Evolutionary conservation across 1,140 invertebrate genomes (phyloP).

Genomic region (Drosophila gunungcola): DNA sequence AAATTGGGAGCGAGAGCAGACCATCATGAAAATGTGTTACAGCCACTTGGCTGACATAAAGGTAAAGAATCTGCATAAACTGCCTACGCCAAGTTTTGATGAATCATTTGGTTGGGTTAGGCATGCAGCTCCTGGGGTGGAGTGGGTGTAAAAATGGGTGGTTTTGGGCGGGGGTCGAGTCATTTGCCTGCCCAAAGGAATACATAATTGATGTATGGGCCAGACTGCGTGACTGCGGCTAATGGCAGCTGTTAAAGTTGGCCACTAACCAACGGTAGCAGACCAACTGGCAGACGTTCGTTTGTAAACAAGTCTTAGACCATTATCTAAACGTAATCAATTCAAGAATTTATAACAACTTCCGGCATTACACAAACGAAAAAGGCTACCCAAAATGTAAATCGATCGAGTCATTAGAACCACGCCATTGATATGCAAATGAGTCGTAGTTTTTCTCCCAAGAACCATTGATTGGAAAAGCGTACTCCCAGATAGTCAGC

Average conservation of each 20-base stretch:
- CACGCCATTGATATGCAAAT: slow-evolving; percentile 54
- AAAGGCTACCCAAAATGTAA: slow-evolving; percentile 33
- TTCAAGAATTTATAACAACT: slow-evolving; percentile 29
- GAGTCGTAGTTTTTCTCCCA: slow-evolving; percentile 19
- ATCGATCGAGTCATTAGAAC: slow-evolving; percentile 27
- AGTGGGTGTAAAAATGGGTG: slow-evolving; percentile 11
- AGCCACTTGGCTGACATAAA: slow-evolving; percentile 42
- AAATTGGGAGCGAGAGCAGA: slow-evolving; percentile 17
- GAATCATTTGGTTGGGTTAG: slow-evolving; percentile 73
- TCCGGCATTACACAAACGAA: slow-evolving; percentile 42
- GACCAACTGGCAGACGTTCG: slow-evolving; percentile 11
- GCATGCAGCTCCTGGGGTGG: slow-evolving; percentile 27
- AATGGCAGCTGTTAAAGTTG: slow-evolving; percentile 43
- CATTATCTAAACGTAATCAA: slow-evolving; percentile 27
- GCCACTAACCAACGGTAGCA: slow-evolving; percentile 16
- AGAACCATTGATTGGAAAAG: slow-evolving; percentile 34
- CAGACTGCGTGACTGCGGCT: slow-evolving; percentile 51
- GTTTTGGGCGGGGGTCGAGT: slow-evolving; percentile 26
- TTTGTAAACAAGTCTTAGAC: slow-evolving; percentile 4
- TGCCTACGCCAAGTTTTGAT: slow-evolving; percentile 53
- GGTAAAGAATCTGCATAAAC: slow-evolving; percentile 51
- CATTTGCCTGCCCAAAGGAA: slow-evolving; percentile 38
- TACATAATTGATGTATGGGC: slow-evolving; percentile 44
- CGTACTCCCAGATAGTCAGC: slow-evolving; percentile 12
- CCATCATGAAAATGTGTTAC: slow-evolving; percentile 57